phyloP scores from a whole-genome alignment of 2,797 vertebrate species.

The Hyperoplus lanceolatus region DNA sequence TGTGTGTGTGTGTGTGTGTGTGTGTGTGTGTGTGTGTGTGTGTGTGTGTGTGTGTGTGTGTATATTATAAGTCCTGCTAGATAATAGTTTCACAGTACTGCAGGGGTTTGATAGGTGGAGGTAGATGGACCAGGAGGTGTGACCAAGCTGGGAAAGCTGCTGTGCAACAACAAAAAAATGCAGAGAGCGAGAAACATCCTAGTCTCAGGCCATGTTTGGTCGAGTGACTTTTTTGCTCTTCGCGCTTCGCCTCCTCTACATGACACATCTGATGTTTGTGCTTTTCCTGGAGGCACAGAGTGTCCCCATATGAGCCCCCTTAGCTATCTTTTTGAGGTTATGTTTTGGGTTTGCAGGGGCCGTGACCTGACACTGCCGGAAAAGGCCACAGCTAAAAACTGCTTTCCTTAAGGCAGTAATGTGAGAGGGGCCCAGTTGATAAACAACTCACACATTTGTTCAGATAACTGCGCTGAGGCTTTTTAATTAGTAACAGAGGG shows the following conservation, averaged over 20 bases:
- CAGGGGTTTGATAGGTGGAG: constrained; percentile 21
- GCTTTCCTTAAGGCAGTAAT: constrained; percentile 29
- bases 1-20: too few species aligned
- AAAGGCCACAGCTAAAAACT: constrained; percentile 59
- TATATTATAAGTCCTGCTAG: constrained; percentile 35
- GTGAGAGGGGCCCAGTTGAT: constrained; percentile 6
- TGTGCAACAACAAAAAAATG: constrained; percentile 16
- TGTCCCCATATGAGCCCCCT: constrained; percentile 45
- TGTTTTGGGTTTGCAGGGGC: constrained; percentile 53
- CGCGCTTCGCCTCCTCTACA: constrained; percentile 60
- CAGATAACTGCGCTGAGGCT: constrained; percentile 28
- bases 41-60: too few species aligned
- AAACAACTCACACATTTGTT: constrained; percentile 35
- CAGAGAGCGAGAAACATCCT: constrained; percentile 32
- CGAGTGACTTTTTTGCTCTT: constrained; percentile 47
- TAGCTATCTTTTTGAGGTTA: constrained; percentile 54
- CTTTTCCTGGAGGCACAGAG: constrained; percentile 47
- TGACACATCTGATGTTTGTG: constrained; percentile 57
- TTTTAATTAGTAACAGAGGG: constrained; percentile 53
- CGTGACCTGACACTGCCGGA: constrained; percentile 44
- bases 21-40: too few species aligned
- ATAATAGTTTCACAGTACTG: constrained; percentile 36
- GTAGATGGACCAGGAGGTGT: constrained; percentile 42
- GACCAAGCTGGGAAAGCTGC: constrained; percentile 42
- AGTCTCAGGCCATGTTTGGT: constrained; percentile 48